phyloP scores from a whole-genome alignment of 2,888 invertebrate genomes.

The Furcula furcula region DNA sequence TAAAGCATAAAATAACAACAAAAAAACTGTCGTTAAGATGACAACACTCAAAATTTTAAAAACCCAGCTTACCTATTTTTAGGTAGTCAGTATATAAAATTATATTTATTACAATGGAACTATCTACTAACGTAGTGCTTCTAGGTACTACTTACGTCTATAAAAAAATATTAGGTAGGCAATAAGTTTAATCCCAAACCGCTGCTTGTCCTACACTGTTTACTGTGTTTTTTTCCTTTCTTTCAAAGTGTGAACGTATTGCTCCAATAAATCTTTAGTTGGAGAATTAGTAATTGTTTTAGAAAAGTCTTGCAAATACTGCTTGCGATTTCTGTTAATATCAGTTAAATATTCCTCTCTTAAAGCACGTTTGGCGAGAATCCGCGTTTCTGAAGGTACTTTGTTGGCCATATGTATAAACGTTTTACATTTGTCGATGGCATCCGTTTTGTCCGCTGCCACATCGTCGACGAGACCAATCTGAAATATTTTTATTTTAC shows the following conservation, averaged over 20 bases:
- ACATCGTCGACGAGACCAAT: slow-evolving; percentile 88
- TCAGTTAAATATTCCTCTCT: slow-evolving; percentile 64
- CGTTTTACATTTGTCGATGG: slow-evolving; percentile 81
- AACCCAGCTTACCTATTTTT: too few relatives aligned
- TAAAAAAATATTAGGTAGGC: too few relatives aligned
- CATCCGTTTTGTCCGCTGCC: slow-evolving; percentile 83
- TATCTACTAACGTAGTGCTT: too few relatives aligned
- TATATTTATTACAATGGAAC: too few relatives aligned
- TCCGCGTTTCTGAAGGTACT: slow-evolving; percentile 79
- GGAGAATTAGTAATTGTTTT: slow-evolving; percentile 78
- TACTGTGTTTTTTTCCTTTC: slow-evolving; percentile 52
- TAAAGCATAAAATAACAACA: too few relatives aligned
- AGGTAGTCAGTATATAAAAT: too few relatives aligned
- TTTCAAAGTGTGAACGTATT: slow-evolving; percentile 85
- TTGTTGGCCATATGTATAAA: slow-evolving; percentile 83
- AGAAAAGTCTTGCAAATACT: slow-evolving; percentile 82
- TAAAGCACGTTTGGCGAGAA: slow-evolving; percentile 71
- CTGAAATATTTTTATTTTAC: slow-evolving; percentile 23
- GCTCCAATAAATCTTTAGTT: slow-evolving; percentile 85
- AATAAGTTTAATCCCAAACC: too few relatives aligned
- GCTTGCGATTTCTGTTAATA: slow-evolving; percentile 77
- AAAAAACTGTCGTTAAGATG: too few relatives aligned
- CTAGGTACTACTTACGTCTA: too few relatives aligned
- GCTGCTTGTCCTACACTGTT: too few relatives aligned
- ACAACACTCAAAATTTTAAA: too few relatives aligned